Evolutionary conservation across 2,797 vertebrate genomes (phyloP), one percentile per base, ranked within the genome.

Genomic region (Chrysocyon brachyurus): DNA sequence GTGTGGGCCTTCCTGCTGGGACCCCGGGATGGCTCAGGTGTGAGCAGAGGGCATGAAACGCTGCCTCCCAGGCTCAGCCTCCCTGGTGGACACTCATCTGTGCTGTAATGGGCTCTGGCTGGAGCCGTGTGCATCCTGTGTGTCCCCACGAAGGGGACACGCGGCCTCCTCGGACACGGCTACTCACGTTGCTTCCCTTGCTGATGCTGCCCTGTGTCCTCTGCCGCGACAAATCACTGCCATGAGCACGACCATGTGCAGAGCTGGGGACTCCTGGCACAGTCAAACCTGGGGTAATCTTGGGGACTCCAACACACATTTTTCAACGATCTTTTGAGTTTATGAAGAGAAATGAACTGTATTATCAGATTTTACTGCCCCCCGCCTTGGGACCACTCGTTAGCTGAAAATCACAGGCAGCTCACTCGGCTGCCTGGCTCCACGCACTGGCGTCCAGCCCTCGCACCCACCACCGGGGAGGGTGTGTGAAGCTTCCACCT

Each of bases 81-180:
- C 26, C 26, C 26, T 17, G 40, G 24, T 2, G 40, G 40, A 75
- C 4, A 0, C 7, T 46, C 40, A 24, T 4, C 72, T 24, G 2
- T 16, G 14, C 10, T 19, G 64, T 68, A n/a, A 68, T 2, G 4
- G 33, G 66, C 19, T n/a, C 17, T 10, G 26, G 46, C 26, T 31
- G 4, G 15, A 31, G 73, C 26, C 24, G 31, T 5, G 26, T 11
- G 40, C 26, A 1, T 16, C 46, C 15, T 14, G 0, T 1, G 15
- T 75, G 73, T 10, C 14, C 46, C 15, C 26, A 0, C 15, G 26
- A 46, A 49, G 26, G 46, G 70, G 26, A 75, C 17, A 26, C 15
- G 15, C 17, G 26, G 15, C 46, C 28, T 79, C 77, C 49, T 56
- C 1, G 4, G 57, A 36, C 19, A 22, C 3, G 7, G 9, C 36